Evolutionary conservation across 2,113 vertebrate genomes (phyloP).

Genomic region (Catharus fuscescens): DNA sequence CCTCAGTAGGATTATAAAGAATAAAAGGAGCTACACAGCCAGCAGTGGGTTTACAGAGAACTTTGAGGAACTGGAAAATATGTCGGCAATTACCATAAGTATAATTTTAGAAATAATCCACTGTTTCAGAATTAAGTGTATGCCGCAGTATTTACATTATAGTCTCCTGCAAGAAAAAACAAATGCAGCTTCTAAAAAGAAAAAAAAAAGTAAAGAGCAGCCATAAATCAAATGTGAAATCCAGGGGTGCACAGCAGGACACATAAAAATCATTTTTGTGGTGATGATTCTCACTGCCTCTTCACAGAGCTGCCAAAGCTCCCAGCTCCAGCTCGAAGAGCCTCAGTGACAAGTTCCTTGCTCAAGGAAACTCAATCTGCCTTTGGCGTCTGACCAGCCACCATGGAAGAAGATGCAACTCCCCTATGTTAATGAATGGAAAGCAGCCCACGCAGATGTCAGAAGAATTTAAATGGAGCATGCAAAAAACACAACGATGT

Average conservation of each 20-base stretch:
- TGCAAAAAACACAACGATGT: conserved; percentile 41
- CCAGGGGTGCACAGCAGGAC: conserved; percentile 36
- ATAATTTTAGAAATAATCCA: conserved; percentile 48
- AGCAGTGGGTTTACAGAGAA: conserved; percentile 14
- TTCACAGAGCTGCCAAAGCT: conserved; percentile 14
- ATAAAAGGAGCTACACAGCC: conserved; percentile 9
- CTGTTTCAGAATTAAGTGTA: conserved; percentile 11
- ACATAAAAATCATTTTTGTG: conserved; percentile 43
- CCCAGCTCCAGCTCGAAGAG: background rate
- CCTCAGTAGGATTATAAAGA: conserved; percentile 14
- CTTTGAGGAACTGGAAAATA: conserved; percentile 45
- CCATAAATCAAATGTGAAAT: conserved; percentile 33
- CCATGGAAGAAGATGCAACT: conserved; percentile 62
- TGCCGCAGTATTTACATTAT: background rate
- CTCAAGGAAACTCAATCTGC: conserved; percentile 51
- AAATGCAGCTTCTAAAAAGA: background rate
- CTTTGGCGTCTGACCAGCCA: conserved; percentile 40
- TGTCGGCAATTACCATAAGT: background rate
- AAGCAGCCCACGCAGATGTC: conserved; percentile 62
- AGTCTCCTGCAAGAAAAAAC: background rate
- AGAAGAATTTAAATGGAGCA: conserved; percentile 48
- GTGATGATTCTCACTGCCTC: background rate
- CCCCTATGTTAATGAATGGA: conserved; percentile 48
- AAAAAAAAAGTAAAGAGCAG: background rate
- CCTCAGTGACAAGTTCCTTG: conserved; percentile 1